Percentiles rank a stretch among this genome's conserved stretches.
Evolutionary conservation across 2,888 invertebrate genomes (phyloP).

Genomic region (Acrocyrtus sp.): DNA sequence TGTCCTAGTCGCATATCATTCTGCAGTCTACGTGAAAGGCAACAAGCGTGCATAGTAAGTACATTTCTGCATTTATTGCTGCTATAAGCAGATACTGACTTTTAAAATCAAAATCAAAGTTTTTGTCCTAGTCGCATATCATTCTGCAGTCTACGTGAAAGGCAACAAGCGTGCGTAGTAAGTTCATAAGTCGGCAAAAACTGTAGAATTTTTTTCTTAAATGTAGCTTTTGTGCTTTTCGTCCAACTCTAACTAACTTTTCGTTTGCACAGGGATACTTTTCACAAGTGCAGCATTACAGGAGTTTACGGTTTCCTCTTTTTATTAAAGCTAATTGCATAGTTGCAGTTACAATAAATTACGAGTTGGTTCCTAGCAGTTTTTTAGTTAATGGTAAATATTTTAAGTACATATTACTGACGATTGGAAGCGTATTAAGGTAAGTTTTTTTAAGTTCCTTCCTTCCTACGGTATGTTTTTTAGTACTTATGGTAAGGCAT

Average conservation of each 20-base stretch:
- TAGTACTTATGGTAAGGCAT: constrained; percentile 3
- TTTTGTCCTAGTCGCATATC: too few relatives aligned
- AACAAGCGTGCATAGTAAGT: neutral
- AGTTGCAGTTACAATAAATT: too few relatives aligned
- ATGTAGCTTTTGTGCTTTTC: too few relatives aligned
- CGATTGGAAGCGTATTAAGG: constrained; percentile 12
- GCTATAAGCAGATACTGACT: constrained; percentile 16
- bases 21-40: neutral
- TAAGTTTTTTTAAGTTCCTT: constrained; percentile 1
- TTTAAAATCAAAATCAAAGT: too few relatives aligned
- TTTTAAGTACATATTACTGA: neutral
- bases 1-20: neutral
- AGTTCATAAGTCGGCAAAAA: constrained; percentile 4
- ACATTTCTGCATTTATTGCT: neutral
- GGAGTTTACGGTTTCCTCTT: neutral
- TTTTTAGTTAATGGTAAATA: neutral
- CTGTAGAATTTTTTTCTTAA: too few relatives aligned
- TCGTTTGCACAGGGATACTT: neutral
- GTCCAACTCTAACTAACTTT: too few relatives aligned
- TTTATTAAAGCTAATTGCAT: neutral
- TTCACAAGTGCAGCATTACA: neutral
- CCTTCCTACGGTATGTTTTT: neutral
- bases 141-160: neutral
- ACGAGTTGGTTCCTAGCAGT: too few relatives aligned
- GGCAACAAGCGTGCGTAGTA: constrained; percentile 28